Evolutionary conservation across 2,888 invertebrate genomes (phyloP), one percentile per base, ranked within the genome.

Genomic region (Psococerastis gibbosa): DNA sequence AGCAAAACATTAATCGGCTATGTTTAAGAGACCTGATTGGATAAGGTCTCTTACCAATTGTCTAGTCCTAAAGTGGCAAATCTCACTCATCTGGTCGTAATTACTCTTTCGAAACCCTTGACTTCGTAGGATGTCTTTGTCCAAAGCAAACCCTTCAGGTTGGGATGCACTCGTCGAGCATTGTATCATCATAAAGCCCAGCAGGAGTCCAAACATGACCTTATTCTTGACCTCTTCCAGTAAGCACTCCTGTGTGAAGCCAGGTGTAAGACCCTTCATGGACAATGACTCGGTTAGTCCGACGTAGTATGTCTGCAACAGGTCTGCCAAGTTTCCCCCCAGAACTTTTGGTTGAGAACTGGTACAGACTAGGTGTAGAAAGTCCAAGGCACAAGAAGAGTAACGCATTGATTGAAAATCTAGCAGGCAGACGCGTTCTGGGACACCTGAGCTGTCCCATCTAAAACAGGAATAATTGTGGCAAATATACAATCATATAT

Each of bases 381-480:
- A 13, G 22, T 38, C 38, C 38, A 38, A 11, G n/a, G 22, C 38
- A 17, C 38, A 38, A 3, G 38, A 38, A 18, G 20, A n/a, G n/a
- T 38, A 20, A 6, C 38, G 17, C 18, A 17, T 5, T n/a, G 38
- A 16, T 38, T 38, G 38, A 13, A 38, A 17, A 11, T 38, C 38
- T 15, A 38, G 20, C 6, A 38, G 22, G 15, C 22, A 13, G 4
- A 38, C 38, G n/a, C 11, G 5, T 5, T n/a, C 22, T 3, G 18
- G 38, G 5, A 5, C 20, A 5, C 11, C 20, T 4, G 15, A 5
- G 4, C 20, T 20, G 18, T 38, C 11, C 17, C 20, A 38, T 20
- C 38, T 38, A 11, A 38, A 38, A 38, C 9, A 6, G 35, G 31
- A 31, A 31, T n/a, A n/a, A n/a, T n/a, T n/a, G n/a, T n/a, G n/a